These are phyloP conservation scores for Chitala chitala DNA, from an alignment of 2,113 vertebrate genomes.

Conservation along the genomic window DNA sequence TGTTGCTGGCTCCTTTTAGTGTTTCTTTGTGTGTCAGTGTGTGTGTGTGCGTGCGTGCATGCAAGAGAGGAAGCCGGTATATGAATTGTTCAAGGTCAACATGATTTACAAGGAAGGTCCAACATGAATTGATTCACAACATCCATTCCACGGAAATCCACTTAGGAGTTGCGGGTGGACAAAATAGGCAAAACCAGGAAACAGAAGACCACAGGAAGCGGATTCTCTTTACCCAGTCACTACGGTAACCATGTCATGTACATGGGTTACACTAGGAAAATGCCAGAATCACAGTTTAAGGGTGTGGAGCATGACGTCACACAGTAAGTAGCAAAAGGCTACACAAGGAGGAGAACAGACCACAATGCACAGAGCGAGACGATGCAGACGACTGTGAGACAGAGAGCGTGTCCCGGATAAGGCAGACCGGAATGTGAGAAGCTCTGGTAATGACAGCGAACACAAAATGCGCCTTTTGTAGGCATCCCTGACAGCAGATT, in stretches of 20 bases:
- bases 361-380: neutral
- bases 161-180: no score
- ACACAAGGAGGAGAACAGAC: no score
- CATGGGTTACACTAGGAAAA: neutral
- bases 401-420: neutral
- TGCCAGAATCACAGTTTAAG: no score
- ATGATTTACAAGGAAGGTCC: no score
- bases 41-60: no score
- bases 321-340: neutral
- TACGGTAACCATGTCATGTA: neutral
- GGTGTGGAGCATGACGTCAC: neutral
- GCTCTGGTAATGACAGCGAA: conserved; percentile 24
- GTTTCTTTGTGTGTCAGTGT: neutral
- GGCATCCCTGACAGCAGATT: conserved; percentile 26
- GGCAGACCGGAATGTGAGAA: neutral
- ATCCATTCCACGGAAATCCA: no score
- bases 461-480: conserved; percentile 46
- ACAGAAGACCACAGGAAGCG: neutral
- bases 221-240: neutral
- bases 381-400: neutral
- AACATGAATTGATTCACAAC: no score
- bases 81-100: no score
- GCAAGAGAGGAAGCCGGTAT: no score
- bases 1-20: conserved; percentile 39
- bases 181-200: no score